These are phyloP conservation scores for Nixonia krombeini DNA, from an alignment of 1,140 invertebrate genomes.

Conservation along the genomic window DNA sequence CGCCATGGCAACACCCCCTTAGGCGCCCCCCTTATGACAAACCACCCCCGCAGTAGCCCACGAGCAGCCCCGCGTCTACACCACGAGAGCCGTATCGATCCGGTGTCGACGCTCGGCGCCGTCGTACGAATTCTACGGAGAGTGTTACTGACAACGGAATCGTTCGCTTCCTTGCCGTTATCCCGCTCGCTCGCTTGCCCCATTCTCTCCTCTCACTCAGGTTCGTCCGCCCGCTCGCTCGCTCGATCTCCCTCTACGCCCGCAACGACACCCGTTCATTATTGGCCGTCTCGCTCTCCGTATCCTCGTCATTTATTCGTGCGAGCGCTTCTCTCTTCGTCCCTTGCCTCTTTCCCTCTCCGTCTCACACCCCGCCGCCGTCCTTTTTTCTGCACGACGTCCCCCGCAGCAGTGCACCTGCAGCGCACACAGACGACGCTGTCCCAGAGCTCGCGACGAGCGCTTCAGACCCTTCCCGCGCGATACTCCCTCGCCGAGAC, in stretches of 20 bases:
- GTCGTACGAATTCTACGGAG: conserved; percentile 57
- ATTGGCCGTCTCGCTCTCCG: conserved; percentile 29
- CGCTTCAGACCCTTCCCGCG: too few species aligned
- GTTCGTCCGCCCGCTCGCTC: conserved; percentile 23
- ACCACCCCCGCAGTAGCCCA: conserved; percentile 57
- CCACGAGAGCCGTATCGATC: conserved; percentile 63
- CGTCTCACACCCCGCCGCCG: background rate
- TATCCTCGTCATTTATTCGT: conserved; percentile 41
- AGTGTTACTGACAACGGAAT: conserved; percentile 59
- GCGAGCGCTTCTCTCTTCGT: conserved; percentile 27
- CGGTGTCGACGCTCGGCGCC: conserved; percentile 60
- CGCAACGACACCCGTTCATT: conserved; percentile 30
- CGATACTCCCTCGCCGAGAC: too few species aligned
- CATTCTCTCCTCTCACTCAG: conserved; percentile 33
- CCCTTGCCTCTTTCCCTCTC: conserved; percentile 11
- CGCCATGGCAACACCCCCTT: conserved; percentile 67
- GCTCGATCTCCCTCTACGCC: conserved; percentile 32
- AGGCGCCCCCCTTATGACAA: conserved; percentile 61
- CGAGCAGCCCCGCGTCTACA: conserved; percentile 28
- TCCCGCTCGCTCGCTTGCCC: conserved; percentile 27
- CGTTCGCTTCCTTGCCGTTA: conserved; percentile 24
- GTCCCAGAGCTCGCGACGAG: too few species aligned
- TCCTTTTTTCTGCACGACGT: conserved; percentile 10
- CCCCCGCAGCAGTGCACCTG: conserved; percentile 34
- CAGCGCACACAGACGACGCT: too few species aligned